Evolutionary conservation across 2,888 invertebrate species (phyloP).

Genomic region (Eristalis tenax): DNA sequence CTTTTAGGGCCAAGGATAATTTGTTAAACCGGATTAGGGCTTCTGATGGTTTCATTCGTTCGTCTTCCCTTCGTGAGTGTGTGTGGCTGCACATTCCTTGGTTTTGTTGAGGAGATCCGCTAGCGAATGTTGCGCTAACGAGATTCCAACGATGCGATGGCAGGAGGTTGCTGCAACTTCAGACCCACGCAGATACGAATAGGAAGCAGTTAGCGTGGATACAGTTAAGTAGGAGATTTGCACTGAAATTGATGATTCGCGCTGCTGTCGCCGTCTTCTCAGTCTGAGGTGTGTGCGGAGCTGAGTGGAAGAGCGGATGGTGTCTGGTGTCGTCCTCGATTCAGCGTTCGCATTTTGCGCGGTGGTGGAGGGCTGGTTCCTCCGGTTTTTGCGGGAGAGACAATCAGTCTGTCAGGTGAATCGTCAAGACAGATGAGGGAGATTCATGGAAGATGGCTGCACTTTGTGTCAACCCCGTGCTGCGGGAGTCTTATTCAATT

Average conservation of each 20-base stretch:
- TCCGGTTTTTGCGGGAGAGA: background rate
- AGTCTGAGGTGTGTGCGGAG: background rate
- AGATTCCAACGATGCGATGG: constrained; percentile 42
- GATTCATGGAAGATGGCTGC: background rate
- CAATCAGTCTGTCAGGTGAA: background rate
- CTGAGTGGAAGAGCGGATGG: background rate
- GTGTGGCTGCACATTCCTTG: constrained; percentile 51
- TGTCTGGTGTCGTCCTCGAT: background rate
- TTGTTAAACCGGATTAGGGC: constrained; percentile 68
- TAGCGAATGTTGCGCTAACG: constrained; percentile 62
- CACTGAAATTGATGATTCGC: constrained; percentile 26
- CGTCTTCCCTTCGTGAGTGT: constrained; percentile 29
- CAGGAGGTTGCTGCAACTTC: constrained; percentile 6
- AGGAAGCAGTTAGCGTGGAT: constrained; percentile 17
- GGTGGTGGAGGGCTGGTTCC: background rate
- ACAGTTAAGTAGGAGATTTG: constrained; percentile 38
- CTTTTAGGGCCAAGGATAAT: constrained; percentile 66
- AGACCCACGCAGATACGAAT: background rate
- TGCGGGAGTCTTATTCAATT: background rate
- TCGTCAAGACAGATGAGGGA: background rate
- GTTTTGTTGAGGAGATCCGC: constrained; percentile 24
- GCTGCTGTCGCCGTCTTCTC: constrained; percentile 2
- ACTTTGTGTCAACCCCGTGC: background rate
- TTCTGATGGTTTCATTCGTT: constrained; percentile 58
- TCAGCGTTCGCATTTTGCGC: too few species aligned